Base-by-base conservation (phyloP, 2,113 vertebrate species). In the Pluvianellus socialis region DNA sequence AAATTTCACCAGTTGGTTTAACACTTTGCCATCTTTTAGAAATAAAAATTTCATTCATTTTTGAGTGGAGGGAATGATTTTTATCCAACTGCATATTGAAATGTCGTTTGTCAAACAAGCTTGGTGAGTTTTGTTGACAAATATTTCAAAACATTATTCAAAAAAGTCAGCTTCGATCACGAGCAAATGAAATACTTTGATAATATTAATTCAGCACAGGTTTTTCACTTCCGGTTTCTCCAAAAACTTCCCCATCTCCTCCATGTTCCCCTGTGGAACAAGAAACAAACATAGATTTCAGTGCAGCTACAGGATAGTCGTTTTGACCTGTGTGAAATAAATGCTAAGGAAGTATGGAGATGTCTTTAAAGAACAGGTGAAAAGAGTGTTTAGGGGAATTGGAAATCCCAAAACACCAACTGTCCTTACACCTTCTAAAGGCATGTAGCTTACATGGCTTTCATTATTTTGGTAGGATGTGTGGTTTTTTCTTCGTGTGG, bases 101-200 rank as follows among this genome's bases (percentile, higher is more conserved):
- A 73, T 65, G 17, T 58, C 21, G 26, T 49, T 87, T 82, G 40
- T 74, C 38, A 84, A 84, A 80, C 20, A 76, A 59, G 4, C 56
- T 91, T 59, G 28, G 9, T 77, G 73, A 50, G n/a, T 67, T 92
- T 79, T 72, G 28, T 65, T 84, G 68, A 79, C 47, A 95, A 87
- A 59, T 67, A 13, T 79, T 92, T 79, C 40, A 65, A 81, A 96
- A n/a, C 9, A 7, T 67, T 79, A 53, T n/a, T 30, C 8, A 32
- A 66, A 92, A 79, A 75, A 49, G 10, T 45, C 28, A 45, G 21
- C 56, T 59, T 86, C 44, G 28, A 1, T 67, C 10, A 33, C 27
- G 7, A 35, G 19, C 10, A 84, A 84, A 63, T 71, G 8, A 80
- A 89, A 42, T 68, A 53, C 62, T 85, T 79, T 45, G 6, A 32